Evolutionary conservation across 2,113 vertebrate species (phyloP).

Genomic region (Chrysemys picta): DNA sequence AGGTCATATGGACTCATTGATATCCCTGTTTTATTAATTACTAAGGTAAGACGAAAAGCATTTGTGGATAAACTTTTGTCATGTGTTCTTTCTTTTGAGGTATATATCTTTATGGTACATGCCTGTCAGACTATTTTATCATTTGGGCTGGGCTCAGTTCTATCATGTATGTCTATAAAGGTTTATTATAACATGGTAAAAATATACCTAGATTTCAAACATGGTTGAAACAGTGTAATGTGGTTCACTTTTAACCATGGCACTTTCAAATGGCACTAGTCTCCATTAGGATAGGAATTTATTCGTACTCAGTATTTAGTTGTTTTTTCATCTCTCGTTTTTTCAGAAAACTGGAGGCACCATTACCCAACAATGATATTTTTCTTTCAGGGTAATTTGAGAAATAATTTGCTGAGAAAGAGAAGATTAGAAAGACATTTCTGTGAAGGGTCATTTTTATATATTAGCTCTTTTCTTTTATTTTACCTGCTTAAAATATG

Average conservation of each 20-base stretch:
- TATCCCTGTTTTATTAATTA: too few relatives aligned
- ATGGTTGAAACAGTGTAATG: too few relatives aligned
- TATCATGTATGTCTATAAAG: too few relatives aligned
- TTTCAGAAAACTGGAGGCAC: background rate
- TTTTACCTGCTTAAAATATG: background rate
- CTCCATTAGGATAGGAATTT: conserved; percentile 17
- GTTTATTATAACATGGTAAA: too few relatives aligned
- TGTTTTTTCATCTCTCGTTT: conserved; percentile 14
- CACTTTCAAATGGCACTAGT: conserved; percentile 53
- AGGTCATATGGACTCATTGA: too few relatives aligned
- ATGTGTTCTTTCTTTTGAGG: too few relatives aligned
- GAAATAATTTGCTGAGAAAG: background rate
- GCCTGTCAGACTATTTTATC: too few relatives aligned
- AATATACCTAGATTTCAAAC: too few relatives aligned
- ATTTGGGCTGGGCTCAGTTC: too few relatives aligned
- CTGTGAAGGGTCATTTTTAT: background rate
- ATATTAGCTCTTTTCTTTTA: background rate
- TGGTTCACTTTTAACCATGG: conserved; percentile 33
- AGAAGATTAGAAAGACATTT: background rate
- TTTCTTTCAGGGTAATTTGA: background rate
- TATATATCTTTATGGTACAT: too few relatives aligned
- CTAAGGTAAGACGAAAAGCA: too few relatives aligned
- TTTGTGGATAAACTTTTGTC: too few relatives aligned
- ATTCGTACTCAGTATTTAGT: conserved; percentile 18
- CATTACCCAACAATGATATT: background rate